Evolutionary conservation across 2,797 vertebrate genomes (phyloP).

Genomic region (Hephaestus fuliginosus): DNA sequence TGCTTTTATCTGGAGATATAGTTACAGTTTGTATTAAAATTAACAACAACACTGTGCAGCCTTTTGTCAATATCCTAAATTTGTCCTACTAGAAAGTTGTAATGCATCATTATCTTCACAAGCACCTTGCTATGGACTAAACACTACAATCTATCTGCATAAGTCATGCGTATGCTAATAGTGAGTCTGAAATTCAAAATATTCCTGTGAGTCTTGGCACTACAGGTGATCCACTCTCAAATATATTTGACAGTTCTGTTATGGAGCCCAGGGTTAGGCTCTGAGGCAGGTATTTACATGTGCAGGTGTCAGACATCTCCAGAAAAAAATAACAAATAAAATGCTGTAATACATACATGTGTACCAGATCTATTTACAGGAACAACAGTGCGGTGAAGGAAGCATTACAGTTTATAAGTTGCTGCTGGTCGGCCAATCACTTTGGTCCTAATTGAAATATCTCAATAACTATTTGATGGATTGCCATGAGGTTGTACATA

Average conservation of each 20-base stretch:
- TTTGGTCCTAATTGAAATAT: background rate
- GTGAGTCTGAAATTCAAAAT: background rate
- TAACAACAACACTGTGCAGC: background rate
- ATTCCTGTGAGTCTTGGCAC: background rate
- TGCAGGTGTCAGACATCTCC: background rate
- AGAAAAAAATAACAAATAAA: no score
- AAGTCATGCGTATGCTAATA: background rate
- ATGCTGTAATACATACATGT: background rate
- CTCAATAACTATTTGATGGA: background rate
- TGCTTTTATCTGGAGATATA: background rate
- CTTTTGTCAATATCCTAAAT: background rate
- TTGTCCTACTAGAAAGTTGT: background rate
- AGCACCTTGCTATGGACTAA: background rate
- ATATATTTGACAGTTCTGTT: conserved; percentile 18
- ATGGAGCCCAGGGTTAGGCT: conserved; percentile 22
- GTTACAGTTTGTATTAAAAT: background rate
- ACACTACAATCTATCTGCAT: background rate
- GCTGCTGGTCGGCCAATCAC: background rate
- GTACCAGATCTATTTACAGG: background rate
- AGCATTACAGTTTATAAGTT: background rate
- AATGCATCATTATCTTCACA: background rate
- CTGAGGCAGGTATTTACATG: conserved; percentile 28
- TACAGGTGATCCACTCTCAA: background rate
- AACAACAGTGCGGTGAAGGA: background rate
- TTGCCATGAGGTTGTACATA: background rate